These are phyloP conservation scores for Spizella passerina DNA, from an alignment of 2,797 vertebrate genomes.

Conservation along the genomic window DNA sequence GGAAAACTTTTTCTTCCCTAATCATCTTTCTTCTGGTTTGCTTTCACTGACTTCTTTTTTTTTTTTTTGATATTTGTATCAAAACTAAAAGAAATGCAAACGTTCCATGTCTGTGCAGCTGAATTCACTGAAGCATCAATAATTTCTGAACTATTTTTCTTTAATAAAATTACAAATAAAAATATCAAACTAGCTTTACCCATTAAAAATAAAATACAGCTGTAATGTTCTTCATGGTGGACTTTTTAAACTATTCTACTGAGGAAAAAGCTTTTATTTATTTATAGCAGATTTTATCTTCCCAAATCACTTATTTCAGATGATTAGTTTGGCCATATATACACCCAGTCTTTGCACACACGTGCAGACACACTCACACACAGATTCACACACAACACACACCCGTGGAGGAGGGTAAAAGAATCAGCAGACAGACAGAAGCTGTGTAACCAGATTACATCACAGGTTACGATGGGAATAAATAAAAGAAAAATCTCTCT, in stretches of 20 bases:
- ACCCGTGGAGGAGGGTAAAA: neutral
- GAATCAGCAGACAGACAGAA: constrained; percentile 49
- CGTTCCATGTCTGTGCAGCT: neutral
- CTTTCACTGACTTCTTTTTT: neutral
- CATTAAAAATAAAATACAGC: neutral
- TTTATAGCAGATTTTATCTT: constrained; percentile 17
- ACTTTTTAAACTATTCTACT: neutral
- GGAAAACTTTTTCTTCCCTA: neutral
- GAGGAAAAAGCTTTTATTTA: constrained; percentile 29
- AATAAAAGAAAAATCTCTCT: constrained; percentile 71
- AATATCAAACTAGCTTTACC: neutral
- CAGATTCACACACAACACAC: neutral
- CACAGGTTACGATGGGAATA: constrained; percentile 68
- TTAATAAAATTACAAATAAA: neutral
- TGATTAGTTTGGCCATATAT: neutral
- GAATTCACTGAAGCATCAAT: neutral
- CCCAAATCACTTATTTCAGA: constrained; percentile 7
- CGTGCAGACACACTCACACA: neutral
- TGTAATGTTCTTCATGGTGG: neutral
- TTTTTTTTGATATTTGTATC: neutral
- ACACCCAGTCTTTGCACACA: neutral
- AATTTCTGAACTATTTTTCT: neutral
- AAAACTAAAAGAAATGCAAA: neutral
- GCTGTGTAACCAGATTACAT: constrained; percentile 63
- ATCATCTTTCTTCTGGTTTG: neutral